These are phyloP conservation scores for Caenorhabditis angaria DNA, from an alignment of 2,888 invertebrate species.

Conservation along the genomic window DNA sequence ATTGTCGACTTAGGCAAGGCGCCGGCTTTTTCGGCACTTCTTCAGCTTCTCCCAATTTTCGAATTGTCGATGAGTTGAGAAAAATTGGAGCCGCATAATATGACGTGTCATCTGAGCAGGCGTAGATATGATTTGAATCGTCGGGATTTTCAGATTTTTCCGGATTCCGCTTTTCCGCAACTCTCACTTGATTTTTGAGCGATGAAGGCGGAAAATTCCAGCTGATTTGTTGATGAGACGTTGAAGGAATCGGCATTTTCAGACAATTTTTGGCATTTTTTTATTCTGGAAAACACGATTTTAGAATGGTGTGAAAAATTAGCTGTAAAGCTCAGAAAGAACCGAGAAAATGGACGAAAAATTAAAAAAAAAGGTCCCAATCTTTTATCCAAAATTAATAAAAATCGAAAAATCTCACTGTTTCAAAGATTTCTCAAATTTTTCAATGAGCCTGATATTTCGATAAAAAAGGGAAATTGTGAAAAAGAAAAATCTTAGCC, in stretches of 20 bases:
- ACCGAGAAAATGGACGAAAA: no score
- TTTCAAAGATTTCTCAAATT: no score
- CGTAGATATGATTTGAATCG: conserved; percentile 20
- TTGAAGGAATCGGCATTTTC: neutral
- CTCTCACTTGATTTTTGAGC: neutral
- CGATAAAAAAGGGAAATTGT: no score
- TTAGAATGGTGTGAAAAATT: neutral
- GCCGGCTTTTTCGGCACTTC: conserved; percentile 39
- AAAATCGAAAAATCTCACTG: no score
- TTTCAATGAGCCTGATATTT: no score
- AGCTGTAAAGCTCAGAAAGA: no score
- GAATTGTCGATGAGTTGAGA: neutral
- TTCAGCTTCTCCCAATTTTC: conserved; percentile 15
- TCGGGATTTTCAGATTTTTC: no score
- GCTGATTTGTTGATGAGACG: neutral
- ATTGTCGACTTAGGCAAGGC: conserved; percentile 45
- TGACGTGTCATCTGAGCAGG: conserved; percentile 45
- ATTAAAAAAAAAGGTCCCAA: no score
- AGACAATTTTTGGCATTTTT: no score
- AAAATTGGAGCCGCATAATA: conserved; percentile 45
- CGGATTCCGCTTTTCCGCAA: no score
- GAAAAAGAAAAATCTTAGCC: no score
- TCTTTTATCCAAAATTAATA: no score
- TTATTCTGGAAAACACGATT: neutral
- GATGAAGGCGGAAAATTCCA: neutral